These are phyloP conservation scores for Vulpes lagopus DNA, from an alignment of 2,113 vertebrate species.

Conservation along the genomic window DNA sequence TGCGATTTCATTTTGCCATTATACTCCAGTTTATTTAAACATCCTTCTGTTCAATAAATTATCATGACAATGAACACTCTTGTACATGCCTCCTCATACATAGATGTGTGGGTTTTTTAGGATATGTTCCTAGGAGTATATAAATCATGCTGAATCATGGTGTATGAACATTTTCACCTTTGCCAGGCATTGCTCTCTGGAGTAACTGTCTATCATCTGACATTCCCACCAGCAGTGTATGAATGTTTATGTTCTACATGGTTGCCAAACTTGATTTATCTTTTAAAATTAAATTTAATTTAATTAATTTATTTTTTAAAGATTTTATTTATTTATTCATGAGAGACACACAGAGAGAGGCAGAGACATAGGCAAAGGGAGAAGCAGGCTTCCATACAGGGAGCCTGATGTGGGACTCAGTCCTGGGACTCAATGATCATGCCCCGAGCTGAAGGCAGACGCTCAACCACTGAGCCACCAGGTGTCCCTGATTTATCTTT, in stretches of 20 bases:
- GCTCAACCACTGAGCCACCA: neutral
- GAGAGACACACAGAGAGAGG: no score
- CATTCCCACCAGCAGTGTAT: neutral
- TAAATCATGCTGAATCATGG: neutral
- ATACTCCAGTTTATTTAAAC: neutral
- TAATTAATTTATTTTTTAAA: no score
- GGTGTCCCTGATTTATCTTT: neutral
- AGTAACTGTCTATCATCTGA: neutral
- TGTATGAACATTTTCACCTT: neutral
- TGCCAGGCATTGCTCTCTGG: neutral
- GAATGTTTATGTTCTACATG: neutral
- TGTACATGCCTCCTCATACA: neutral
- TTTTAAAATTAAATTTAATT: neutral
- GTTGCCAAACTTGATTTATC: neutral
- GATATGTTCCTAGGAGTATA: neutral
- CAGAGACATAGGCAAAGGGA: no score
- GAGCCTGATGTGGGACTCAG: neutral
- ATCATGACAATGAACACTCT: neutral
- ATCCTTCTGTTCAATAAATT: conserved; percentile 30
- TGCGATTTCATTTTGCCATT: conserved; percentile 37
- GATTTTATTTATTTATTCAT: neutral
- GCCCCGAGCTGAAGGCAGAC: neutral
- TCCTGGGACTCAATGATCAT: neutral
- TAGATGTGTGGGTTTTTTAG: neutral
- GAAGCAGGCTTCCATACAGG: neutral